Evolutionary conservation across 2,888 invertebrate genomes (phyloP), one percentile per base, ranked within the genome.

Genomic region (Machimus atricapillus): DNA sequence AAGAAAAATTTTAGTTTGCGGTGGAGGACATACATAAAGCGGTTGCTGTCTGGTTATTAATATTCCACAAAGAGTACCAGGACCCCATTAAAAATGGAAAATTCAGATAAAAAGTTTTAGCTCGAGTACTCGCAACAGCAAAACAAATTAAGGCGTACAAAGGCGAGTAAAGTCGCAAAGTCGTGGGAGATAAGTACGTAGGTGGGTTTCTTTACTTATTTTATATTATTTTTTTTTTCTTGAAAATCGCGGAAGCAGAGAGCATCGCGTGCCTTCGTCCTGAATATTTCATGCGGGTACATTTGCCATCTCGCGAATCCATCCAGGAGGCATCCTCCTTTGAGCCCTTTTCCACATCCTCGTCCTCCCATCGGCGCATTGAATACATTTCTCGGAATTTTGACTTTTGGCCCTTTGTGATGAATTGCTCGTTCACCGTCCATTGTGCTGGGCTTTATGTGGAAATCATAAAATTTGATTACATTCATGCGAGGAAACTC

Each of bases 391-490:
- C 66, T 66, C 66, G 23, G 66, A 66, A 23, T 66, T 66, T 66
- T 66, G 66, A 66, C 66, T 66, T 66, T 66, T 27, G 19, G 66
- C 23, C 23, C 66, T 66, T 66, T 66, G 27, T 66, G 66, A 66
- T 66, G 66, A 66, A 66, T 23, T 66, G 66, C 66, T 66, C 66
- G 66, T 76, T 37, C 76, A 76, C 76, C 37, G 37, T 34, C 37
- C 37, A 76, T 76, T 76, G 76, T 76, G 34, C 34, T 76, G 12
- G 31, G 34, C 27, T 76, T 76, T 76, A 76, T 76, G 23, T 78
- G 43, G 52, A 52, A 81, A 52, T 81, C 56, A 27, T 81, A 81
- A 52, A 81, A 52, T 81, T 81, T 81, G 81, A 81, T 81, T 81
- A 81, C 81, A 81, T 81, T 81, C 56, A 81, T 34, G 56, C 43